A percentile compares a stretch with the other conserved stretches of the same genome.
phyloP scores from a whole-genome alignment of 2,888 invertebrate species.

The Rambutsinella grinnellia region DNA sequence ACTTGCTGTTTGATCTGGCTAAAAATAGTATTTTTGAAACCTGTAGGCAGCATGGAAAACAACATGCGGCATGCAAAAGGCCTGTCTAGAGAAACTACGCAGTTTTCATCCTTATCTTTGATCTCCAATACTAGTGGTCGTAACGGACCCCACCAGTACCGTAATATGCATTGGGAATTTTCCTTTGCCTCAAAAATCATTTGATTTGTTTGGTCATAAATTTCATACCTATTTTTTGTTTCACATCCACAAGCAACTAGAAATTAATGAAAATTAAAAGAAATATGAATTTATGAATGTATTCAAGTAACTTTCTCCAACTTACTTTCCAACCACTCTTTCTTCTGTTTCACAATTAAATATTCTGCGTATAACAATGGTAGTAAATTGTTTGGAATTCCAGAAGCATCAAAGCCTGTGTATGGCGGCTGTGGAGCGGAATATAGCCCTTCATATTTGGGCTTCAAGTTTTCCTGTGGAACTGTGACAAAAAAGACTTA shows the following conservation, averaged over 20 bases:
- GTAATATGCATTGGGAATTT: constrained; percentile 20
- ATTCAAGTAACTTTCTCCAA: neutral
- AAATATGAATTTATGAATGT: neutral
- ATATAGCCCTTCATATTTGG: constrained; percentile 33
- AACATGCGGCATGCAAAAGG: constrained; percentile 38
- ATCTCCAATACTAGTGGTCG: constrained; percentile 27
- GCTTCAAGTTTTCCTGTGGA: constrained; percentile 31
- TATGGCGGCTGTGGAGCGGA: constrained; percentile 31
- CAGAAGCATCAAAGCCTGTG: constrained; percentile 5
- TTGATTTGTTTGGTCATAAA: constrained; percentile 21
- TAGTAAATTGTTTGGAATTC: constrained; percentile 19
- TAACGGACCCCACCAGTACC: constrained; percentile 21
- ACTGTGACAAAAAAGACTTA: constrained; percentile 1
- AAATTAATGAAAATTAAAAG: neutral
- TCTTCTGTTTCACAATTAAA: constrained; percentile 31
- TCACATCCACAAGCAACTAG: constrained; percentile 32
- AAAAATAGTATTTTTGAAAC: too few relatives aligned
- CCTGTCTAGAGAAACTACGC: constrained; percentile 20
- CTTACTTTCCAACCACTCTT: constrained; percentile 42
- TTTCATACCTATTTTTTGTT: constrained; percentile 35
- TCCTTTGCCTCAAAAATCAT: constrained; percentile 25
- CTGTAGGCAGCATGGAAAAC: constrained; percentile 35
- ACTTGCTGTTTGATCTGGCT: too few relatives aligned
- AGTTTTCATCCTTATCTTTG: constrained; percentile 29
- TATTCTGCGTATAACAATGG: constrained; percentile 23